Conservation (phyloP, 1,140 invertebrate species). For the Diachasma alloeum region DNA sequence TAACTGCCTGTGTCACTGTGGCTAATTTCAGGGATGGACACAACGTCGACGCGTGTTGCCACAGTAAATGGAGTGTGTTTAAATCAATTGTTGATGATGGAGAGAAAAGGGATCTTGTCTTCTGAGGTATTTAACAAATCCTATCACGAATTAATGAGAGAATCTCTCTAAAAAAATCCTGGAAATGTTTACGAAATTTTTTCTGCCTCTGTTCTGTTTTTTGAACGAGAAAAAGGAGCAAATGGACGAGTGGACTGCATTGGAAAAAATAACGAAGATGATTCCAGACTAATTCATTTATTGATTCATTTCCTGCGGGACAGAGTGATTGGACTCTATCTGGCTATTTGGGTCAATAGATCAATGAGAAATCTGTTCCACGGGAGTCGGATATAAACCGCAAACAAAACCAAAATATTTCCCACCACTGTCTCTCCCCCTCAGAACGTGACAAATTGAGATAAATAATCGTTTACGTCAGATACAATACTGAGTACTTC, state of each 20-base stretch:
- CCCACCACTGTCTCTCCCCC: neutral
- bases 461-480: conserved; percentile 41
- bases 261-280: too few relatives aligned
- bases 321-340: too few relatives aligned
- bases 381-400: neutral
- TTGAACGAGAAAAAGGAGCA: too few relatives aligned
- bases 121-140: neutral
- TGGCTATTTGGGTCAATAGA: too few relatives aligned
- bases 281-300: too few relatives aligned
- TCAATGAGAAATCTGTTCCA: too few relatives aligned
- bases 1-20: conserved; percentile 42
- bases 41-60: neutral
- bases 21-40: conserved; percentile 53
- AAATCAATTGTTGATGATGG: neutral
- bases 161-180: too few relatives aligned
- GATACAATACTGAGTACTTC: conserved; percentile 32
- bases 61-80: conserved; percentile 8
- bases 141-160: neutral
- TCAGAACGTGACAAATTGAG: conserved; percentile 40
- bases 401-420: neutral
- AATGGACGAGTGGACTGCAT: too few relatives aligned
- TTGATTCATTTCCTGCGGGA: too few relatives aligned
- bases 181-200: too few relatives aligned
- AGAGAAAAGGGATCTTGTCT: neutral
- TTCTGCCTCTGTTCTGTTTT: too few relatives aligned